A percentile compares a stretch with the other conserved stretches of the same genome.
These are phyloP conservation scores for Mungos mungo DNA, from an alignment of 2,113 vertebrate species.

Conservation along the genomic window DNA sequence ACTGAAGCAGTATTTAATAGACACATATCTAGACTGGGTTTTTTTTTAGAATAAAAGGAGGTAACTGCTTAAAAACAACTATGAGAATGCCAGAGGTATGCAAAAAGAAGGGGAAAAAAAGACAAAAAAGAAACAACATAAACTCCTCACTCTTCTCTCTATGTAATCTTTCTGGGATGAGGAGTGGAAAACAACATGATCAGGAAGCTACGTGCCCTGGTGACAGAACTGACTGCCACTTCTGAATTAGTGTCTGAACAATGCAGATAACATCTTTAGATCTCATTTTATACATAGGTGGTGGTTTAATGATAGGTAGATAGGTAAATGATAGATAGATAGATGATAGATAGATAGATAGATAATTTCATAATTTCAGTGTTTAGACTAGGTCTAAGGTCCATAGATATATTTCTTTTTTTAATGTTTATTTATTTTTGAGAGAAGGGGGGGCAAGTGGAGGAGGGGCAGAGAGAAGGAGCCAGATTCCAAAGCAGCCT, in stretches of 20 bases:
- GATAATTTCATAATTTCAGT: background rate
- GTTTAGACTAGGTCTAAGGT: background rate
- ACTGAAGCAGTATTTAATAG: background rate
- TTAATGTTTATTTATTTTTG: background rate
- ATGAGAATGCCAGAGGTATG: background rate
- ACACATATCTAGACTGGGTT: background rate
- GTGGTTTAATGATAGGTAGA: background rate
- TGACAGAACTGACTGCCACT: background rate
- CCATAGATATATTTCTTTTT: background rate
- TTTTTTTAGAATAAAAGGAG: background rate
- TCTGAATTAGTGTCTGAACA: background rate
- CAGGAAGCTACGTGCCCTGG: background rate
- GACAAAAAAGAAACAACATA: background rate
- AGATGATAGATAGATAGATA: background rate
- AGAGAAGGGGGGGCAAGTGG: too few species aligned
- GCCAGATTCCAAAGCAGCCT: too few species aligned
- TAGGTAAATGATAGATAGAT: background rate
- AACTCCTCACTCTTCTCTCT: background rate
- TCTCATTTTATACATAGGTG: background rate
- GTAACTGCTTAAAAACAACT: background rate
- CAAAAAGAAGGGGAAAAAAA: background rate
- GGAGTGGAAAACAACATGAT: background rate
- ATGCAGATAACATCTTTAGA: background rate
- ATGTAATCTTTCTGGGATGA: background rate
- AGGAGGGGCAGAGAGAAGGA: too few species aligned